Base-by-base conservation (phyloP, 2,113 vertebrate genomes). In the Stegostoma tigrinum region DNA sequence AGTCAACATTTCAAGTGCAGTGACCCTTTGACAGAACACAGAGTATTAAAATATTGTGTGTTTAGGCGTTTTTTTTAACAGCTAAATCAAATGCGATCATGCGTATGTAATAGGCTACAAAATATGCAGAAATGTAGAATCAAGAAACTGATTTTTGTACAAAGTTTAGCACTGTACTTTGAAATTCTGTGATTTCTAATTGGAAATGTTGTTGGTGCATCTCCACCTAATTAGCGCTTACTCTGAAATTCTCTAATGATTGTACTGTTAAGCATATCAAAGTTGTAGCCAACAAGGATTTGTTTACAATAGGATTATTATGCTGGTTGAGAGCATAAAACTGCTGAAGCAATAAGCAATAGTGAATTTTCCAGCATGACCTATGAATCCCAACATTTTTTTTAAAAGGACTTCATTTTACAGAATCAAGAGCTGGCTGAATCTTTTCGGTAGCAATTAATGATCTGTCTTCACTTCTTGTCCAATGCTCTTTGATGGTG, bases 181-280 rank as follows among this genome's bases (percentile, higher is more conserved):
- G 68, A 95, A 95, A 95, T 95, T 61, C 64, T 67, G 64, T 94
- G 64, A n/a, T 30, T 42, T 95, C 68, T 75, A 95, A 95, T 95
- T 95, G 70, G 68, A 95, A 75, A 68, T 95, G 72, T 75, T 75
- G 72, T 72, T 95, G 94, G 94, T 67, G 48, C 68, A 95, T 52
- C 94, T 95, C 94, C 94, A 95, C 94, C 94, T 95, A 95, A 95
- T 95, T 95, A 95, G 94, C n/a, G 94, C 94, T 70, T 30, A 95
- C 48, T 95, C 67, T 95, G n/a, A 95, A 95, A 52, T 95, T 75
- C 68, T 75, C 94, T 95, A 95, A 95, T 95, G 94, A 95, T 95
- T 95, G 94, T 95, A 95, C 45, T 45, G 72, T 72, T 95, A 95
- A 95, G 94, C 52, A 27, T 95, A 95, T 95, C 68, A 34, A 45